Percentiles rank a stretch among this genome's conserved stretches.
phyloP scores from a whole-genome alignment of 1,140 invertebrate species.

The Drosophila ambigua region DNA sequence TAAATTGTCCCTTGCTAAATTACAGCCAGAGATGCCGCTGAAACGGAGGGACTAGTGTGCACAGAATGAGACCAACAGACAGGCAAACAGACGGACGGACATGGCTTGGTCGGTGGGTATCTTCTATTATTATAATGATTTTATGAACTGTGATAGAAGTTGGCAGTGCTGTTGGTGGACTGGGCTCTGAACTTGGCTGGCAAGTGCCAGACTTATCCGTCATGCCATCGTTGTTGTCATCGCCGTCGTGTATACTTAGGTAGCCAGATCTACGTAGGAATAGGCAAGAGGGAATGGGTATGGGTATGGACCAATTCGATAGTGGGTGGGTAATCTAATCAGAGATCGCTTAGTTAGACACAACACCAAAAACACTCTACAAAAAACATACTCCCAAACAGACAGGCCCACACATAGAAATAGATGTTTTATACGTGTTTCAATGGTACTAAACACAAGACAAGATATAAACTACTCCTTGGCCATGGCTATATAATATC shows the following conservation, averaged over 20 bases:
- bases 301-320: constrained; percentile 58
- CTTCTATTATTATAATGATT: too few species aligned
- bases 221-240: constrained; percentile 12
- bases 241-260: neutral
- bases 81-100: constrained; percentile 3
- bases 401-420: constrained; percentile 44
- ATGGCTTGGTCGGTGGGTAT: too few species aligned
- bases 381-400: neutral
- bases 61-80: neutral
- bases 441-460: constrained; percentile 61
- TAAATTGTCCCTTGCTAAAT: too few species aligned
- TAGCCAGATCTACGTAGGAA: neutral
- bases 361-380: constrained; percentile 28
- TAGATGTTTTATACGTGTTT: constrained; percentile 82
- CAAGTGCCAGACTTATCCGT: constrained; percentile 54
- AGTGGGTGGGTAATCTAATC: constrained; percentile 37
- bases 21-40: too few species aligned
- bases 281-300: neutral
- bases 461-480: constrained; percentile 59
- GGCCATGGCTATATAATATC: constrained; percentile 63
- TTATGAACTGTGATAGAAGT: constrained; percentile 62
- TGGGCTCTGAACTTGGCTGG: constrained; percentile 47
- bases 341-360: constrained; percentile 64
- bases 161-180: constrained; percentile 45
- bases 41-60: too few species aligned